Evolutionary conservation across 2,888 invertebrate species (phyloP).

Genomic region (Pediacus dermestoides): DNA sequence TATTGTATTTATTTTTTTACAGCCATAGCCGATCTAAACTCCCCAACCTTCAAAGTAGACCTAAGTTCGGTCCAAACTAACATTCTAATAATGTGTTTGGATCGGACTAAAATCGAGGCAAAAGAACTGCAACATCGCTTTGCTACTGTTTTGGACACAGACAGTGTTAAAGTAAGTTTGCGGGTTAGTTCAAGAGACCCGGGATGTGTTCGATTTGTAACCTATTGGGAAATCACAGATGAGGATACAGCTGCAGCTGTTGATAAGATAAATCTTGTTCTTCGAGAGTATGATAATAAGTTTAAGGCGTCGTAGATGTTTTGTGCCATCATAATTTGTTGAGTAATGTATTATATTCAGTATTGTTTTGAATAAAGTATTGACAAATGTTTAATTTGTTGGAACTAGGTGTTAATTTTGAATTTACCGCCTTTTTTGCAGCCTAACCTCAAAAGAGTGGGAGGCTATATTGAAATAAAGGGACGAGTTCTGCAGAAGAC

Average conservation of each 20-base stretch:
- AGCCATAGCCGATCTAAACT: conserved; percentile 61
- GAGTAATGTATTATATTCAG: no score
- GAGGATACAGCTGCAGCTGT: conserved; percentile 64
- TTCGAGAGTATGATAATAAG: conserved; percentile 53
- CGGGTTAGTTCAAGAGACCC: conserved; percentile 59
- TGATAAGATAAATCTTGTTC: conserved; percentile 67
- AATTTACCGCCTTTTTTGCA: no score
- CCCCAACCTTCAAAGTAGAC: conserved; percentile 62
- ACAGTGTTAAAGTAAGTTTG: conserved; percentile 56
- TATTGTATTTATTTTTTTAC: no score
- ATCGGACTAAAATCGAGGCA: conserved; percentile 53
- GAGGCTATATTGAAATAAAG: no score
- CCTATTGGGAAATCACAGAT: conserved; percentile 68
- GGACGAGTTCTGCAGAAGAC: no score
- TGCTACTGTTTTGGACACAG: conserved; percentile 47
- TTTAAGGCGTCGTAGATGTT: no score
- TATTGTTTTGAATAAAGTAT: no score
- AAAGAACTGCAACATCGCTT: conserved; percentile 56
- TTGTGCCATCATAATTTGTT: no score
- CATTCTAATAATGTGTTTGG: conserved; percentile 64
- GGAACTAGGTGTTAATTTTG: no score
- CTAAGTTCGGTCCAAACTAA: conserved; percentile 65
- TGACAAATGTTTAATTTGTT: no score
- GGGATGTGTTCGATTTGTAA: conserved; percentile 63
- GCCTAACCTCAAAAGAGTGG: no score